phyloP scores from a whole-genome alignment of 1,140 invertebrate genomes.

The Drosophila ogumai region DNA sequence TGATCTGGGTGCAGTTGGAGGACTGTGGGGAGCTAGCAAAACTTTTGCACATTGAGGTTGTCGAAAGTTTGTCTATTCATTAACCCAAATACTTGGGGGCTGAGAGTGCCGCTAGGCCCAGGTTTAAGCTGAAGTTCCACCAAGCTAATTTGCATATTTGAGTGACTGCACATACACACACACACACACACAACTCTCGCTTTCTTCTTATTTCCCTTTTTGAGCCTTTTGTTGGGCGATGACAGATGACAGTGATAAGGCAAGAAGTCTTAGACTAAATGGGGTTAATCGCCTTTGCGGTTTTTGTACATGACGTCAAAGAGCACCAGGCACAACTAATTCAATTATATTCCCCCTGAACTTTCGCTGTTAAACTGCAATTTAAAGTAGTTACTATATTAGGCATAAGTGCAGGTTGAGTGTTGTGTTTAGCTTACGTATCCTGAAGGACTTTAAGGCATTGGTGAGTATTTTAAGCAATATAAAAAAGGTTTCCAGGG shows the following conservation, averaged over 20 bases:
- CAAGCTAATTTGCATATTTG: constrained; percentile 82
- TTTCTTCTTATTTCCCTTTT: constrained; percentile 15
- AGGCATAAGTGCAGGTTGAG: not conserved
- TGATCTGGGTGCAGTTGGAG: constrained; percentile 28
- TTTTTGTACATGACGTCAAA: constrained; percentile 31
- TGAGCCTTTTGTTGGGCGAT: constrained; percentile 26
- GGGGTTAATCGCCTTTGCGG: constrained; percentile 35
- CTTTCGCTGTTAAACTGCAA: constrained; percentile 16
- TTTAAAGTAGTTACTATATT: constrained; percentile 5
- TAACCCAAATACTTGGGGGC: constrained; percentile 69
- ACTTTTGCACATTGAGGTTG: constrained; percentile 79
- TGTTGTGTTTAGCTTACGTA: not conserved
- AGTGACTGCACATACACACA: constrained; percentile 59
- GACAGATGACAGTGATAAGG: constrained; percentile 56
- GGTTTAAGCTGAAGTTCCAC: constrained; percentile 68
- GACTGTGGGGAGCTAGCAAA: constrained; percentile 19
- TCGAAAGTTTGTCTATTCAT: constrained; percentile 82
- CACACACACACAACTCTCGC: constrained; percentile 63
- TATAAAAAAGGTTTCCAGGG: not conserved
- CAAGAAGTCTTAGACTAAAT: constrained; percentile 29
- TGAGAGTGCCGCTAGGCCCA: constrained; percentile 47
- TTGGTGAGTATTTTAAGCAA: not conserved
- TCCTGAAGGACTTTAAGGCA: not conserved
- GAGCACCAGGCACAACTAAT: constrained; percentile 9
- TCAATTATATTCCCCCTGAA: constrained; percentile 26